Evolutionary conservation across 2,797 vertebrate species (phyloP), one percentile per base, ranked within the genome.

Genomic region (Varecia variegata): DNA sequence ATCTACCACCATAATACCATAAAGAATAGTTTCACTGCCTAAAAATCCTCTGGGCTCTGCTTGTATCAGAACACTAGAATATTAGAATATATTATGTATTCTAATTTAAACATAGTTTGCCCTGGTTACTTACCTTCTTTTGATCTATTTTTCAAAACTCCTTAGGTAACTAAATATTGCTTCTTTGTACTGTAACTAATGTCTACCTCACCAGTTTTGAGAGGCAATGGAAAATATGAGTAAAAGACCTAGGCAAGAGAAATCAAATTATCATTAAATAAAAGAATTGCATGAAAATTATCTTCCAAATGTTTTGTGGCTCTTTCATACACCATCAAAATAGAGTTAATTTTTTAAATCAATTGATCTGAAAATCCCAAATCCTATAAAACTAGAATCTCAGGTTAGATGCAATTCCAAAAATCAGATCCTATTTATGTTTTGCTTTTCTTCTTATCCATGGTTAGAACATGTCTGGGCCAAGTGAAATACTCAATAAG

Each of bases 161-260:
- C 18, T 93, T 94, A 77, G 60, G 21, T 95, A 97, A 94, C 67
- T 87, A 68, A 87, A 82, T 83, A 87, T 6, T 90, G 47, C 43
- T 74, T 71, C 60, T 84, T 90, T 87, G 45, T 71, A 77, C 32
- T 83, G 7, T 76, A 84, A 83, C 65, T 93, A 91, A 91, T 84
- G 88, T 88, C 77, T 84, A 80, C 43, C 30, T 93, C 50, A 91
- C 5, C 35, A 85, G 52, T 79, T 89, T 77, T 84, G 67, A 95
- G 54, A 92, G 38, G 20, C n/a, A 82, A 76, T 73, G 30, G 25
- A 77, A 62, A 89, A 82, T 82, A 89, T 40, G 65, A 92, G 14
- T 88, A 73, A 93, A 95, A 96, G 71, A 95, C 15, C 14, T 54
- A 90, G 71, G 25, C 85, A 94, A 96, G 68, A 90, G 38, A 95